phyloP scores from a whole-genome alignment of 1,140 invertebrate genomes.

The Pogonomyrmex californicus region DNA sequence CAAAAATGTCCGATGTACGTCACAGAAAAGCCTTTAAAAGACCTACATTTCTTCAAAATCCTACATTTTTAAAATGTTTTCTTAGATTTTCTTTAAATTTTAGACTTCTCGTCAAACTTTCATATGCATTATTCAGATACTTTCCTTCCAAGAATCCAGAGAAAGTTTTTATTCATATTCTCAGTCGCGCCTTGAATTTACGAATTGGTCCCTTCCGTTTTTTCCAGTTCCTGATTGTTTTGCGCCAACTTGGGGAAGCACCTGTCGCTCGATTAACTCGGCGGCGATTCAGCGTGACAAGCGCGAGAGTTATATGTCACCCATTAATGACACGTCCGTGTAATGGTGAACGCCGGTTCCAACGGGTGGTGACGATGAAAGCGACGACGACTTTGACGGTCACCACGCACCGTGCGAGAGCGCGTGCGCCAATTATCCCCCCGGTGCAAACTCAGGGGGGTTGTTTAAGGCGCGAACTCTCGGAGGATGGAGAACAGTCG shows the following conservation, averaged over 20 bases:
- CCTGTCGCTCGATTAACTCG: constrained; percentile 23
- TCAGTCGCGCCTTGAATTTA: not conserved
- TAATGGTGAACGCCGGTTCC: constrained; percentile 36
- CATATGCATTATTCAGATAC: not conserved
- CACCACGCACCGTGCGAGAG: constrained; percentile 15
- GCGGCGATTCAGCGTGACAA: constrained; percentile 13
- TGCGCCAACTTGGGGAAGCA: not conserved
- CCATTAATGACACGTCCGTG: constrained; percentile 40
- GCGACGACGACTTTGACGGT: not conserved
- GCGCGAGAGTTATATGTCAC: constrained; percentile 10
- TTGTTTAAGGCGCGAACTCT: constrained; percentile 78
- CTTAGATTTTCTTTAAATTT: not conserved
- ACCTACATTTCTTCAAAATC: not conserved
- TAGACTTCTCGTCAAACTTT: not conserved
- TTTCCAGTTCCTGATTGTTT: not conserved
- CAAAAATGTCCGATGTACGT: not conserved
- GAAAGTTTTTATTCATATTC: not conserved
- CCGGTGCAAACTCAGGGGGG: constrained; percentile 60
- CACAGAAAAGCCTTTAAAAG: not conserved
- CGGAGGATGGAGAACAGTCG: constrained; percentile 68
- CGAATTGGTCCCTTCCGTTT: not conserved
- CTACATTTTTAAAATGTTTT: not conserved
- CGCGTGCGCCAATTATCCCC: constrained; percentile 65
- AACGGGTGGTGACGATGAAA: constrained; percentile 16
- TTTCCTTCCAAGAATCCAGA: not conserved